Evolutionary conservation across 1,140 invertebrate species (phyloP), one percentile per base, ranked within the genome.

Genomic region (Drosophila funebris): DNA sequence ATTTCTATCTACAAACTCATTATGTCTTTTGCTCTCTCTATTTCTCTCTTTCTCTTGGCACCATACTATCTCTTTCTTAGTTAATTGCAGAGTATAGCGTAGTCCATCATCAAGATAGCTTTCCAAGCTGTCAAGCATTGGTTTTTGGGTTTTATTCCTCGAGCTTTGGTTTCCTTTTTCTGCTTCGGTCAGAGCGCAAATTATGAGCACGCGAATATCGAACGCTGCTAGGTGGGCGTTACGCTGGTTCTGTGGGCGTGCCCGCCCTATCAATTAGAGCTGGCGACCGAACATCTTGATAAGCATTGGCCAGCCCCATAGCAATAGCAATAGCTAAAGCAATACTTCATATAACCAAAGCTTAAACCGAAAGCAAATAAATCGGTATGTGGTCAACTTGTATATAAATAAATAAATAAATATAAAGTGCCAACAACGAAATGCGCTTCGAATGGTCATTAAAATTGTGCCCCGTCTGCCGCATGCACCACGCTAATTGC

Each of bases 191-290:
- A n/a, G n/a, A 44, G 33, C 20, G 39, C 82, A 87, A 87, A 87
- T 87, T 87, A 87, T 87, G 78, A 83, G 64, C 83, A 87, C 83
- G 83, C 82, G 82, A 87, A 88, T 87, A 87, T 87, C 75, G 83
- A 87, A 87, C 74, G 74, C 48, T 44, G 56, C 22, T 29, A 13
- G 52, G 33, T 69, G 50, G 60, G 56, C 54, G 63, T 60, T 37
- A 14, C 31, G 24, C 27, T 22, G 52, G 29, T 13, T 18, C 36
- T 24, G 46, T 58, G 61, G 79, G 82, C 78, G 82, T 87, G 70
- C 58, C 78, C 83, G 75, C 83, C 82, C 82, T 87, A 87, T 87
- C 82, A 87, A 87, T 87, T 87, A 87, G 82, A 87, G 78, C 78
- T 72, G 80, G 76, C 80, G 81, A 73, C 76, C 83, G 24, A 82